phyloP scores from a whole-genome alignment of 2,888 invertebrate genomes.

The Ecliptopera silaceata region DNA sequence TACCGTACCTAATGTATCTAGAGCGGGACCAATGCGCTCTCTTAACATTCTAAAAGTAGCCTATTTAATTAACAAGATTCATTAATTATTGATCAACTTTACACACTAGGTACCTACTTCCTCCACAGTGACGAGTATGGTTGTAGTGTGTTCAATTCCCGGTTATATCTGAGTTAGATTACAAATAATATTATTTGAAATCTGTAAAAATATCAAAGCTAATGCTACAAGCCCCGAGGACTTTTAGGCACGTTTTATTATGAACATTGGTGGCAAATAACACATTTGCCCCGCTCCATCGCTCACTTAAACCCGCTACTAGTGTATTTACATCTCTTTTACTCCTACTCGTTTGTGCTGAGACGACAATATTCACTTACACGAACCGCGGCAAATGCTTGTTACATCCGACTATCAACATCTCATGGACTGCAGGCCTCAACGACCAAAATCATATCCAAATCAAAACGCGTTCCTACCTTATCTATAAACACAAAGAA shows the following conservation, averaged over 20 bases:
- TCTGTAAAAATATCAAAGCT: constrained; percentile 52
- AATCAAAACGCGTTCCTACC: constrained; percentile 39
- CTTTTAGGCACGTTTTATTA: constrained; percentile 76
- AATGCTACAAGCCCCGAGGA: constrained; percentile 61
- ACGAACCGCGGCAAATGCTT: constrained; percentile 41
- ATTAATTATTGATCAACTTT: constrained; percentile 10
- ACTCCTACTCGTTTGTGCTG: constrained; percentile 48
- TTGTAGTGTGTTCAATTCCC: constrained; percentile 25
- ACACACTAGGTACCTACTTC: constrained; percentile 7
- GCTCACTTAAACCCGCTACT: constrained; percentile 39
- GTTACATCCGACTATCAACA: constrained; percentile 40
- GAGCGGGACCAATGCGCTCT: constrained; percentile 67
- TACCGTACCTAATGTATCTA: constrained; percentile 48
- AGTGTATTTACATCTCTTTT: constrained; percentile 65
- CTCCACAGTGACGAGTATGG: constrained; percentile 1
- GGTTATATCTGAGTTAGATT: constrained; percentile 18
- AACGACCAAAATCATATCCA: constrained; percentile 39
- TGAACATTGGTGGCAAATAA: constrained; percentile 49
- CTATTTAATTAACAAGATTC: constrained; percentile 11
- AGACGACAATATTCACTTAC: constrained; percentile 44
- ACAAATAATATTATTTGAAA: constrained; percentile 27
- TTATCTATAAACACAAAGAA: constrained; percentile 40
- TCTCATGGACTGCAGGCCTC: constrained; percentile 46
- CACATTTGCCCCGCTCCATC: constrained; percentile 66
- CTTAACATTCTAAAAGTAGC: constrained; percentile 19